Conservation (phyloP, 2,113 vertebrate genomes). For the Sinocyclocheilus maitianheensis region DNA sequence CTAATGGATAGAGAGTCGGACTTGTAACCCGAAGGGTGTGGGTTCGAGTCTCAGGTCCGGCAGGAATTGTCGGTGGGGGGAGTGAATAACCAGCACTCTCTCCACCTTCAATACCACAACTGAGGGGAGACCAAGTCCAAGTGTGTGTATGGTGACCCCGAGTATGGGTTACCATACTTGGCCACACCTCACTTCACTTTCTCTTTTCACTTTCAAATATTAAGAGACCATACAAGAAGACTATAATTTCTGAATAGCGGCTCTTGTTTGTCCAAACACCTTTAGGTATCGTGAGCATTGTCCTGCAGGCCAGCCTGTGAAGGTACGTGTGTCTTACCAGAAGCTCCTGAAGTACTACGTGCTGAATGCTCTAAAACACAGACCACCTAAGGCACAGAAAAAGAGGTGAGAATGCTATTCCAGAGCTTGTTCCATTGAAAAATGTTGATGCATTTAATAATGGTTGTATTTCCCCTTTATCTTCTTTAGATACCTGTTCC, state of each 20-base stretch:
- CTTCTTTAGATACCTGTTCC: constrained; percentile 88
- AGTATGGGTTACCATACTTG: too few species aligned
- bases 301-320: constrained; percentile 96
- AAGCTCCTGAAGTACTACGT: constrained; percentile 98
- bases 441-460: neutral
- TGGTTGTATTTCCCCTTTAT: neutral
- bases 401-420: constrained; percentile 80
- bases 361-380: constrained; percentile 96
- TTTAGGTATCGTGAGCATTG: constrained; percentile 96
- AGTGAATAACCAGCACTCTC: too few species aligned
- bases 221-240: neutral
- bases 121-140: too few species aligned
- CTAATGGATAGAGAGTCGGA: too few species aligned
- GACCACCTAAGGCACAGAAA: constrained; percentile 97
- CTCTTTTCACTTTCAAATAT: neutral
- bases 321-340: constrained; percentile 97
- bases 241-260: neutral
- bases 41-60: too few species aligned
- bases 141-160: too few species aligned
- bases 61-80: too few species aligned
- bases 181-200: too few species aligned
- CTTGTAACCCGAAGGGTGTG: too few species aligned
- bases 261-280: neutral
- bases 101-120: too few species aligned
- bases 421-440: neutral